phyloP scores from a whole-genome alignment of 53 echinoderm and acorn worm genomes.

The Holothuria scabra region DNA sequence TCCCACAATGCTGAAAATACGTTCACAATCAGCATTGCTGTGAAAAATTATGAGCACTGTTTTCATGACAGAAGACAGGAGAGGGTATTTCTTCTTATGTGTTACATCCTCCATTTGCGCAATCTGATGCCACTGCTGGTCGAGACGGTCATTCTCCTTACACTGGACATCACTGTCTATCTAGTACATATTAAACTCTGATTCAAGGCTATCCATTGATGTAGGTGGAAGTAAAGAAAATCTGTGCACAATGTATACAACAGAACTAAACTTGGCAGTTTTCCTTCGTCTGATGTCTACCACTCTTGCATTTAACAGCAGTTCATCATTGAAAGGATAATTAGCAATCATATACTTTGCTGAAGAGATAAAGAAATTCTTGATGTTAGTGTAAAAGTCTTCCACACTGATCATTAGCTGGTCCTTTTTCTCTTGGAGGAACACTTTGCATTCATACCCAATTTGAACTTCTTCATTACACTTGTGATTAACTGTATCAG shows the following conservation, averaged over 20 bases:
- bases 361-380: constrained; percentile 40
- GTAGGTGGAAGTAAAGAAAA: constrained; percentile 31
- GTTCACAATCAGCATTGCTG: constrained; percentile 52
- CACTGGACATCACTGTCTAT: constrained; percentile 37
- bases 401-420: background rate
- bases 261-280: constrained; percentile 43
- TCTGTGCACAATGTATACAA: constrained; percentile 56
- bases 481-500: constrained; percentile 41
- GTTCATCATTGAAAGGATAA: constrained; percentile 62
- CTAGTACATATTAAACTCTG: constrained; percentile 51
- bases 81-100: background rate
- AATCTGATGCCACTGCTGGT: constrained; percentile 49
- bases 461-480: constrained; percentile 37
- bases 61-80: constrained; percentile 36
- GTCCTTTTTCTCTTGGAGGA: constrained; percentile 47
- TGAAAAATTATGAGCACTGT: constrained; percentile 23
- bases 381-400: constrained; percentile 43
- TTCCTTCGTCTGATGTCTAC: constrained; percentile 40
- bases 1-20: constrained; percentile 49
- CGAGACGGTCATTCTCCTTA: constrained; percentile 24
- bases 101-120: background rate
- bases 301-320: constrained; percentile 52
- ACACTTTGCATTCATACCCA: constrained; percentile 48
- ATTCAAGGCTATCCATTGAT: constrained; percentile 57
- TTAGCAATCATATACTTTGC: constrained; percentile 53